Base-by-base conservation (phyloP, 2,888 invertebrate species). In the Philereme transversata region DNA sequence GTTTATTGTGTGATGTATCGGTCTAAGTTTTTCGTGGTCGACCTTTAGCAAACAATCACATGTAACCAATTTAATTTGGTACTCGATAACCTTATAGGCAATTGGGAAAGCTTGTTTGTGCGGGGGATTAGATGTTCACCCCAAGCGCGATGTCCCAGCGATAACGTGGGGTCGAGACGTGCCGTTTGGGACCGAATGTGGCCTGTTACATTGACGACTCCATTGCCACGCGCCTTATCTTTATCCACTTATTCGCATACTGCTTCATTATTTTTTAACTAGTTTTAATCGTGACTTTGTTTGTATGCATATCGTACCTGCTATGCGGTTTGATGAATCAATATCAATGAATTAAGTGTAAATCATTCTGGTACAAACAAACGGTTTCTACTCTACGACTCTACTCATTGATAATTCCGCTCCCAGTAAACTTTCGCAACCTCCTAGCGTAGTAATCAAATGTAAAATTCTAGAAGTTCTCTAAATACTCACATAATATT, bases 41-140 rank as follows among this genome's bases (percentile, higher is more conserved):
- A 72, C 73, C 79, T 78, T 72, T 73, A 72, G 72, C 73, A 68
- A 75, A 76, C 78, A 77, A 78, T 75, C 77, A 73, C 77, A 75
- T 79, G 81, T 80, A 81, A 78, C 81, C 83, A 86, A 84, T 86
- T 86, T 87, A 87, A 87, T 88, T 86, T 84, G 80, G 85, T 84
- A 83, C 84, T 88, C 82, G 86, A 86, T 86, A 83, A 84, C 83
- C 82, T 86, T 81, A 81, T 81, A 83, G 82, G 83, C 84, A 83
- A 87, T 88, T 81, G 78, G 82, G 82, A 82, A 78, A 82, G 84
- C 81, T 84, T 86, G 87, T 88, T 87, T 83, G 86, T 82, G 82
- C 77, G 80, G 83, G 76, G 84, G 87, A 87, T 88, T 88, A 87
- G 83, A 85, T 87, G 85, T 84, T 83, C 86, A 82, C 83, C 86